phyloP scores from a whole-genome alignment of 2,888 invertebrate genomes.

The Byasa hedistus region DNA sequence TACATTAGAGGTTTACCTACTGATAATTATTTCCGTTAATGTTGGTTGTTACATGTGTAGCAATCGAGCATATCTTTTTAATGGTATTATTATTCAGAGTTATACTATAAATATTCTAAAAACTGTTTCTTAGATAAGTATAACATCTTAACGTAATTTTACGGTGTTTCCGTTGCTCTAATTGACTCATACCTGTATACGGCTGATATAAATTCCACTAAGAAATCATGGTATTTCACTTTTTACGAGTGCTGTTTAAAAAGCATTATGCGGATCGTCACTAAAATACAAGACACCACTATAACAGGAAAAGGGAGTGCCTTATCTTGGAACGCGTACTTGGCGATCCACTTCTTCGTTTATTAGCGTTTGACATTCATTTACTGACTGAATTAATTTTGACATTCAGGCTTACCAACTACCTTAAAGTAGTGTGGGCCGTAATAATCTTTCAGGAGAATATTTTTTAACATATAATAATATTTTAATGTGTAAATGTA shows the following conservation, averaged over 20 bases:
- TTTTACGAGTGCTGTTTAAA: neutral
- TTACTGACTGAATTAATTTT: conserved; percentile 8
- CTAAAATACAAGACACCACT: conserved; percentile 16
- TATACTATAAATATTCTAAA: neutral
- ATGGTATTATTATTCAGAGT: neutral
- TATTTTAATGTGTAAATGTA: too few species aligned
- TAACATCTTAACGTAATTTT: neutral
- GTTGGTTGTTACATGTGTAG: conserved; percentile 2
- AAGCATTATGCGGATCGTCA: conserved; percentile 4
- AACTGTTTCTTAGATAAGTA: neutral
- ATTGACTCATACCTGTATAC: conserved; percentile 23
- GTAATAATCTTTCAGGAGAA: neutral
- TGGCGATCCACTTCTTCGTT: conserved; percentile 17
- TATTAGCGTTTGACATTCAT: conserved; percentile 25
- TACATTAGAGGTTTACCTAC: conserved; percentile 5
- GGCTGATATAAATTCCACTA: conserved; percentile 8
- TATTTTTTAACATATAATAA: neutral
- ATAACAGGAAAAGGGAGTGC: conserved; percentile 37
- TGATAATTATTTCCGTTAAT: conserved; percentile 22
- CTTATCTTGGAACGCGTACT: conserved; percentile 34
- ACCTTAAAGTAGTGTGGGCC: neutral
- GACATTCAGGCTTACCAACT: conserved; percentile 19
- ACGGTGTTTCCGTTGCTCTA: conserved; percentile 11
- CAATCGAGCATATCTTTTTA: neutral
- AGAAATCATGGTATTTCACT: conserved; percentile 15